Percentiles rank a stretch among this genome's conserved stretches.
These are phyloP conservation scores for Lepeophtheirus nordmannii DNA, from an alignment of 2,888 invertebrate genomes.

Conservation along the genomic window DNA sequence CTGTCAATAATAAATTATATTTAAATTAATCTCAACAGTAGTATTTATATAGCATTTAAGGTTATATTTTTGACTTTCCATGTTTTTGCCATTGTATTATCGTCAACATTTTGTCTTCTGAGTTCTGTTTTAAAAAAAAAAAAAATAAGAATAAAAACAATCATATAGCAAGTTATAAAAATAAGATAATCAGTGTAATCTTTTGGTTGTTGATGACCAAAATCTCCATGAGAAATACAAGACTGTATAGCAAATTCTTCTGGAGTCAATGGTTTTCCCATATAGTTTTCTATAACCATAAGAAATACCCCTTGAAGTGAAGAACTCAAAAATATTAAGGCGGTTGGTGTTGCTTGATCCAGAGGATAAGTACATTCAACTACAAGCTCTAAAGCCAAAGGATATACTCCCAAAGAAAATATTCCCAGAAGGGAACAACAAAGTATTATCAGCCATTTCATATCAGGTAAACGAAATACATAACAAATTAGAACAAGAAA, in stretches of 20 bases:
- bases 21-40: too few relatives aligned
- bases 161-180: slow-evolving; percentile 11
- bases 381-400: slow-evolving; percentile 16
- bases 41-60: too few relatives aligned
- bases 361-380: slow-evolving; percentile 21
- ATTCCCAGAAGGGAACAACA: slow-evolving; percentile 6
- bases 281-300: slow-evolving; percentile 18
- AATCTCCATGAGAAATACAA: background rate
- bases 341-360: slow-evolving; percentile 19
- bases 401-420: slow-evolving; percentile 14
- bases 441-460: background rate
- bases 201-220: slow-evolving; percentile 18
- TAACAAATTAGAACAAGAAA: slow-evolving; percentile 10
- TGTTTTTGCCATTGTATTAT: background rate
- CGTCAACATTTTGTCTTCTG: slow-evolving; percentile 15
- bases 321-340: slow-evolving; percentile 14
- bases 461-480: slow-evolving; percentile 15
- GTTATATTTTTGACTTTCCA: too few relatives aligned
- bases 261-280: slow-evolving; percentile 15
- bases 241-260: slow-evolving; percentile 6
- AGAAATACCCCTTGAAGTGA: slow-evolving; percentile 19
- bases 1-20: too few relatives aligned
- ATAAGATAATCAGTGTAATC: slow-evolving; percentile 15
- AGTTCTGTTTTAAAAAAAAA: slow-evolving; percentile 22
- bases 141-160: slow-evolving; percentile 1